Evolutionary conservation across 1,140 invertebrate genomes (phyloP).

Genomic region (Dendrolimus punctatus): DNA sequence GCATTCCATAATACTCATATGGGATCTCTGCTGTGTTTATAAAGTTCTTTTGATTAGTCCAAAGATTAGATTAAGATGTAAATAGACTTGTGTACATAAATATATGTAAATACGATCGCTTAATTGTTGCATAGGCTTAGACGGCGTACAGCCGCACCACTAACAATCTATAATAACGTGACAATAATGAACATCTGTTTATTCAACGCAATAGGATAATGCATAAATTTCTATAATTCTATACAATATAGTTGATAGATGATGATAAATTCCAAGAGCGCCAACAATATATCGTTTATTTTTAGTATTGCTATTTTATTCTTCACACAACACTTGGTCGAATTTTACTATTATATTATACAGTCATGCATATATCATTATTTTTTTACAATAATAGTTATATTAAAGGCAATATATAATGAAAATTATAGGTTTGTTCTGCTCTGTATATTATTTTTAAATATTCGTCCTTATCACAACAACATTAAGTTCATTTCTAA

Average conservation of each 20-base stretch:
- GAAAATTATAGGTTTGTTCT: no score
- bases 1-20: slow-evolving; percentile 65
- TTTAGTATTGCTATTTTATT: no score
- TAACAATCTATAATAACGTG: slow-evolving; percentile 36
- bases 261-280: no score
- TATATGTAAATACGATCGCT: slow-evolving; percentile 58
- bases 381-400: no score
- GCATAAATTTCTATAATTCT: slow-evolving; percentile 5
- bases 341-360: no score
- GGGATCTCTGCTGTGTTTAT: slow-evolving; percentile 66
- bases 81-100: slow-evolving; percentile 41
- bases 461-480: no score
- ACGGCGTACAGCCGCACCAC: slow-evolving; percentile 3
- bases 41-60: slow-evolving; percentile 53
- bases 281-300: no score
- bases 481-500: not conserved
- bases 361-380: no score
- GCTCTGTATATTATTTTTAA: no score
- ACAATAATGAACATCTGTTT: slow-evolving; percentile 60
- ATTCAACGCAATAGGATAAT: slow-evolving; percentile 33
- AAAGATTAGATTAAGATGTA: slow-evolving; percentile 45
- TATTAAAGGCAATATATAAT: no score
- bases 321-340: no score
- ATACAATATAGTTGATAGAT: not conserved
- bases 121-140: slow-evolving; percentile 10